Conservation (phyloP, 2,888 invertebrate species). For the Pollenia griseotomentosa region DNA sequence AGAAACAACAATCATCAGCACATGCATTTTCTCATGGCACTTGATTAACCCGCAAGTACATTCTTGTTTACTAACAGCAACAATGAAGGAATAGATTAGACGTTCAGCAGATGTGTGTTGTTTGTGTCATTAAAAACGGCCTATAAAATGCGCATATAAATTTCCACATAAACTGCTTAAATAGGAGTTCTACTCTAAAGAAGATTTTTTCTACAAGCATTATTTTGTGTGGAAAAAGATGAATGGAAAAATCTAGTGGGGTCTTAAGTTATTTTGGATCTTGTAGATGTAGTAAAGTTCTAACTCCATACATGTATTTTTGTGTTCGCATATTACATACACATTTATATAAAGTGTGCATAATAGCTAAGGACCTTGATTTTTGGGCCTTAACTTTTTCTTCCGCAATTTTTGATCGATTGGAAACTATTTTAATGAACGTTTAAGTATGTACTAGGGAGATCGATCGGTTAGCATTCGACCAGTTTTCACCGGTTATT, state of each 20-base stretch:
- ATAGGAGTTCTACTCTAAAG: neutral
- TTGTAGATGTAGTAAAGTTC: neutral
- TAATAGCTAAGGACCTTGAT: too few species aligned
- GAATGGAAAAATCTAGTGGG: conserved; percentile 23
- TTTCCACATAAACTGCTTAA: conserved; percentile 17
- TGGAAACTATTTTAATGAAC: too few species aligned
- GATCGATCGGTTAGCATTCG: too few species aligned
- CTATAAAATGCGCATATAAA: conserved; percentile 12
- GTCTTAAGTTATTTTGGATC: conserved; percentile 15
- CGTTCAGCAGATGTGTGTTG: conserved; percentile 31
- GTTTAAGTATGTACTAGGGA: too few species aligned
- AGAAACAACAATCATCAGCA: conserved; percentile 7
- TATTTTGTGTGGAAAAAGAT: conserved; percentile 15
- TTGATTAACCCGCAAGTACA: conserved; percentile 63
- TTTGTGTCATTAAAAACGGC: conserved; percentile 29
- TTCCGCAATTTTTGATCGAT: too few species aligned
- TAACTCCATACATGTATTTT: neutral
- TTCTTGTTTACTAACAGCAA: conserved; percentile 20
- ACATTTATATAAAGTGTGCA: too few species aligned
- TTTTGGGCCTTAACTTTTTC: too few species aligned
- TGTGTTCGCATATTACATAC: too few species aligned
- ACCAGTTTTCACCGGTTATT: too few species aligned
- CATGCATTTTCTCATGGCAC: conserved; percentile 66
- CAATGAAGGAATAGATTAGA: conserved; percentile 30
- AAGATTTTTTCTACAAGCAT: conserved; percentile 13